phyloP scores from a whole-genome alignment of 2,113 vertebrate species.

The Anoplopoma fimbria region DNA sequence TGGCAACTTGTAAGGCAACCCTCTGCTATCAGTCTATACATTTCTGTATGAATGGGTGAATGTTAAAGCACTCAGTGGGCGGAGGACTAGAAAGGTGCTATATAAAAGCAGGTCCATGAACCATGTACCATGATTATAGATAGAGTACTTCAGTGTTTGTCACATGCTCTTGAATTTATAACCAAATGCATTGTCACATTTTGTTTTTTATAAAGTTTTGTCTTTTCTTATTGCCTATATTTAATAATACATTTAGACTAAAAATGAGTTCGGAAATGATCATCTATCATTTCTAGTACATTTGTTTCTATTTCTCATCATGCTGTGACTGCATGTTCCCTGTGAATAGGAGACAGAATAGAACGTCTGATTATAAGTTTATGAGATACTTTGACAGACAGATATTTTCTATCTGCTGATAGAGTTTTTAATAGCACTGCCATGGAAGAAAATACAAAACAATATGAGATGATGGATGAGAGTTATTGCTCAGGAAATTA shows the following conservation, averaged over 20 bases:
- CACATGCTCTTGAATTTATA: neutral
- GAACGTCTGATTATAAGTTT: constrained; percentile 14
- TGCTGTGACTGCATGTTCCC: constrained; percentile 5
- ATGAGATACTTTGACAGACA: constrained; percentile 49
- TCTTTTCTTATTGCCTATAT: neutral
- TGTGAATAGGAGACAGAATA: constrained; percentile 10
- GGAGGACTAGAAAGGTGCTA: too few relatives aligned
- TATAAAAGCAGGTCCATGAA: neutral
- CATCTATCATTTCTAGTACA: neutral
- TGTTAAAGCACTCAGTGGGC: neutral
- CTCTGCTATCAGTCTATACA: neutral
- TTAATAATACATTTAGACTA: neutral
- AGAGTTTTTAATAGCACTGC: constrained; percentile 57
- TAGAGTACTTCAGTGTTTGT: neutral
- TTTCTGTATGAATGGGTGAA: neutral
- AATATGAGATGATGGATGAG: constrained; percentile 64
- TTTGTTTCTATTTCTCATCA: constrained; percentile 2
- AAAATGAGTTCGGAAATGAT: constrained; percentile 1
- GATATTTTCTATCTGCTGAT: constrained; percentile 46
- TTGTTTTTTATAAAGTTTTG: neutral
- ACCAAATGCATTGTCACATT: constrained; percentile 1
- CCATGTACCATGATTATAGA: neutral
- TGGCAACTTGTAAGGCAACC: neutral
- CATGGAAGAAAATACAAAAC: constrained; percentile 27
- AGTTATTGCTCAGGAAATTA: constrained; percentile 61